Evolutionary conservation across 2,888 invertebrate species (phyloP).

Genomic region (Leucophenga maculata): DNA sequence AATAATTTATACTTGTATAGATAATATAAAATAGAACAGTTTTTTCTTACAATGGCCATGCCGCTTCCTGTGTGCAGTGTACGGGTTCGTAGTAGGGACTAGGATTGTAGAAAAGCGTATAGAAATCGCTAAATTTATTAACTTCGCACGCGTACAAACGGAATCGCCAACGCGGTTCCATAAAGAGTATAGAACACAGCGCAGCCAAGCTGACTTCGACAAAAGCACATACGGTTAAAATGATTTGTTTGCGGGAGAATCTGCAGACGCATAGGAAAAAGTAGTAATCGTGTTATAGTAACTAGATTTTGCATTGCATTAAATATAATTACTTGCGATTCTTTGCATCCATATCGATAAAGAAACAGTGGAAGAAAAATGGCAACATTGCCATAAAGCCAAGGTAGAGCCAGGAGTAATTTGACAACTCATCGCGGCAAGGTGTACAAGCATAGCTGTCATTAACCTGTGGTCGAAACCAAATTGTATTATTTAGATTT

Average conservation of each 20-base stretch:
- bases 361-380: constrained; percentile 91
- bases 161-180: constrained; percentile 86
- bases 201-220: constrained; percentile 86
- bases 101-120: constrained; percentile 94
- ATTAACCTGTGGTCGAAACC: constrained; percentile 52
- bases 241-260: constrained; percentile 83
- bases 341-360: constrained; percentile 87
- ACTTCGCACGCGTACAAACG: constrained; percentile 85
- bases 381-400: constrained; percentile 94
- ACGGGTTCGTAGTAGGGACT: constrained; percentile 90
- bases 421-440: constrained; percentile 82
- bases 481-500: not conserved
- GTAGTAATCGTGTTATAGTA: not conserved
- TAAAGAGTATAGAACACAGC: constrained; percentile 83
- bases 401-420: constrained; percentile 95
- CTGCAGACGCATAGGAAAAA: constrained; percentile 31
- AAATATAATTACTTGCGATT: constrained; percentile 76
- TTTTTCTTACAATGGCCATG: constrained; percentile 91
- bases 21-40: no score
- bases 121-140: constrained; percentile 93
- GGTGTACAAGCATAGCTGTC: constrained; percentile 81
- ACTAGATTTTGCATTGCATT: not conserved
- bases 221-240: constrained; percentile 86
- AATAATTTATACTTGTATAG: not conserved
- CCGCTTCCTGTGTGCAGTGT: constrained; percentile 97